Conservation (phyloP, 2,888 invertebrate species). For the Tipula confusa region DNA sequence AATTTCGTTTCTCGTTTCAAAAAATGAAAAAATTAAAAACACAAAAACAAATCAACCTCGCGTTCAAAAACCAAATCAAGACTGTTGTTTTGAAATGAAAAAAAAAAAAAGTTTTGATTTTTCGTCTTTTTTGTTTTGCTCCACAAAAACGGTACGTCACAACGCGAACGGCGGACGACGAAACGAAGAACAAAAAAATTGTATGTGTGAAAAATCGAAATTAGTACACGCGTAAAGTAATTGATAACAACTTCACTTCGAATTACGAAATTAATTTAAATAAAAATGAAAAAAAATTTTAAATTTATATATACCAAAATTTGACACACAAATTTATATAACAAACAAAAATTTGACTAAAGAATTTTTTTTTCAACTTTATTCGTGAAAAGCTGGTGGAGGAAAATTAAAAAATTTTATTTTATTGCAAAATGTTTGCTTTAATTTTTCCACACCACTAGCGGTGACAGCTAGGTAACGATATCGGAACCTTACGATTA, state of each 20-base stretch:
- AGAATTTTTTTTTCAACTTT: neutral
- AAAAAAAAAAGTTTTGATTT: too few species aligned
- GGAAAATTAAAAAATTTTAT: neutral
- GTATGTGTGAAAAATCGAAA: neutral
- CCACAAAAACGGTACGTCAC: neutral
- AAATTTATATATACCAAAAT: neutral
- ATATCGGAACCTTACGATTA: neutral
- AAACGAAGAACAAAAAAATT: too few species aligned
- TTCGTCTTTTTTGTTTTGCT: neutral
- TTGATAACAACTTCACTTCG: neutral
- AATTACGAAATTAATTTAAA: too few species aligned
- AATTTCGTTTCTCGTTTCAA: constrained; percentile 8
- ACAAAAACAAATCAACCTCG: constrained; percentile 5
- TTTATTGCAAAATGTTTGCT: neutral
- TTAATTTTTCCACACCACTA: neutral
- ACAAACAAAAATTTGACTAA: neutral
- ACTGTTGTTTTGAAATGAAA: too few species aligned
- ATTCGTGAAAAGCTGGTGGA: neutral
- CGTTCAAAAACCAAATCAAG: neutral
- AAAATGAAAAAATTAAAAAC: neutral
- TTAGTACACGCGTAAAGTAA: neutral
- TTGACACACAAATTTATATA: neutral
- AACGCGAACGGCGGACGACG: neutral
- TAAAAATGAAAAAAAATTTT: neutral
- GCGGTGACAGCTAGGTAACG: neutral